Conservation (phyloP, 2,888 invertebrate genomes). For the Linnaemya vulpina region DNA sequence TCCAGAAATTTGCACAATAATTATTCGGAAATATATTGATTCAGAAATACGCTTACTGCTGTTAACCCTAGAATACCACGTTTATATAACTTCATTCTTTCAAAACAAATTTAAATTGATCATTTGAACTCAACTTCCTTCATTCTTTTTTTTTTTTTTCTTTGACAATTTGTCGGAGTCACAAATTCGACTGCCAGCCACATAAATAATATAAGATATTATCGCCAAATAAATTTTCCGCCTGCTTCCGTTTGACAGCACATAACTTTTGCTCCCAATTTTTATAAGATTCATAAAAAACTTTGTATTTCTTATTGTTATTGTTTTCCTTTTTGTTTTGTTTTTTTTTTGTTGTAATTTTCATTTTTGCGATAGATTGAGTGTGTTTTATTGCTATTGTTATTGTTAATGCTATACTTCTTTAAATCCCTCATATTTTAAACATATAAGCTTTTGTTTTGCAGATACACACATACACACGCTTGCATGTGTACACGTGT, state of each 20-base stretch:
- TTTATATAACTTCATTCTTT: too few species aligned
- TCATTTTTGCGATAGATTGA: slow-evolving; percentile 41
- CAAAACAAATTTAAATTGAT: too few species aligned
- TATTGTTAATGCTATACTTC: slow-evolving; percentile 44
- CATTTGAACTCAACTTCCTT: too few species aligned
- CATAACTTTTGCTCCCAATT: slow-evolving; percentile 24
- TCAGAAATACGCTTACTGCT: not conserved
- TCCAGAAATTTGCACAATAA: too few species aligned
- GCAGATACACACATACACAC: not conserved
- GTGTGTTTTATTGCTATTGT: slow-evolving; percentile 52
- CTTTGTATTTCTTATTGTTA: slow-evolving; percentile 11
- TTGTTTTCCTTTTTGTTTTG: slow-evolving; percentile 17
- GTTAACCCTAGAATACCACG: not conserved
- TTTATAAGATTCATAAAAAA: slow-evolving; percentile 39
- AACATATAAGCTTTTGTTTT: not conserved
- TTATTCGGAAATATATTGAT: too few species aligned
- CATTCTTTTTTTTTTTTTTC: too few species aligned
- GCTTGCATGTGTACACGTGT: not conserved
- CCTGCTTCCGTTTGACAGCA: not conserved
- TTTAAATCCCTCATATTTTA: slow-evolving; percentile 38
- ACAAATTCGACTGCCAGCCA: too few species aligned
- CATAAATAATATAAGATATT: too few species aligned
- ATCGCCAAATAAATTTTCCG: not conserved
- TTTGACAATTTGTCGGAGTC: too few species aligned
- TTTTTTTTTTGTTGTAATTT: too few species aligned